Conservation (phyloP, 2,113 vertebrate genomes). For the Corydoras maculifer region DNA sequence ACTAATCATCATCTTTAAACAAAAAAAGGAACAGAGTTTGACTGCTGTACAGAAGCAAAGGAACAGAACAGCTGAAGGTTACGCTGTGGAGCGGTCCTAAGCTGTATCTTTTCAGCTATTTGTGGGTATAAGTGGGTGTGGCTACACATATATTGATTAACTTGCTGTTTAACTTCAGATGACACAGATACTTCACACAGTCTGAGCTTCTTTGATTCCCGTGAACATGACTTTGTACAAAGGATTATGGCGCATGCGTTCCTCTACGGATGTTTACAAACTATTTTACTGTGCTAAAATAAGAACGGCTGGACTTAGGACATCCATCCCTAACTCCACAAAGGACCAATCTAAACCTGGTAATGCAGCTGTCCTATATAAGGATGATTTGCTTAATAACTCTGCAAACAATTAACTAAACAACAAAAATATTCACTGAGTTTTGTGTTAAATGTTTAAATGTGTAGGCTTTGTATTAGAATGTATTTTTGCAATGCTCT, state of each 20-base stretch:
- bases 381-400: background rate
- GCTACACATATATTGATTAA: no score
- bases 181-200: no score
- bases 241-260: background rate
- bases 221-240: background rate
- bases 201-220: background rate
- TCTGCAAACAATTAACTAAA: background rate
- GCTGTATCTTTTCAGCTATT: no score
- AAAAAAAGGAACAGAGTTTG: background rate
- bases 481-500: no score
- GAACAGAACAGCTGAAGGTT: no score
- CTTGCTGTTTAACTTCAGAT: no score
- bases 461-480: no score
- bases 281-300: background rate
- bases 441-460: background rate
- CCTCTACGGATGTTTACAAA: background rate
- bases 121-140: no score
- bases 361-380: background rate
- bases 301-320: background rate
- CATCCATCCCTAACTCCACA: background rate
- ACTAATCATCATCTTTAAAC: conserved; percentile 85
- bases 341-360: background rate
- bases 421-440: background rate
- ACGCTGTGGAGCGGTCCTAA: no score
- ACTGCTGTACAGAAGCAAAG: no score